Percentiles rank a stretch among this genome's conserved stretches.
phyloP scores from a whole-genome alignment of 2,888 invertebrate species.

The Bembecia ichneumoniformis region DNA sequence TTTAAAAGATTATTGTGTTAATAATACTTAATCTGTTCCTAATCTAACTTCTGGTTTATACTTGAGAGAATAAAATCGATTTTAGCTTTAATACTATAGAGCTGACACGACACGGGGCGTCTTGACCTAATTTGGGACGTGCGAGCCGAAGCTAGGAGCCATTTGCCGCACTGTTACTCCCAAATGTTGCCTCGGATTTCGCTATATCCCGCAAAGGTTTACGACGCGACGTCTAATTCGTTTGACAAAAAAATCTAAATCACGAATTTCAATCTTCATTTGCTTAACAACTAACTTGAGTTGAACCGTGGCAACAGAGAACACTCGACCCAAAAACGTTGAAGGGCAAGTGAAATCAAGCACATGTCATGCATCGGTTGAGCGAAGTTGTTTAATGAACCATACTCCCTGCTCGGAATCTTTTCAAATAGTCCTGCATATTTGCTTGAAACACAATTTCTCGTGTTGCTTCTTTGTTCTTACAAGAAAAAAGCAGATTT shows the following conservation, averaged over 20 bases:
- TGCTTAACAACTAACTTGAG: not conserved
- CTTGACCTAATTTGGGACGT: conserved; percentile 47
- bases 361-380: conserved; percentile 19
- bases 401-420: conserved; percentile 16
- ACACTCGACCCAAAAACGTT: conserved; percentile 13
- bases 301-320: too few species aligned
- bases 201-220: conserved; percentile 27
- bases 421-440: conserved; percentile 4
- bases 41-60: too few species aligned
- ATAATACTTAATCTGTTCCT: too few species aligned
- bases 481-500: not conserved
- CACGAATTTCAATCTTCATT: not conserved
- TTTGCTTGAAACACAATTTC: not conserved
- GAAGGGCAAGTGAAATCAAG: conserved; percentile 15
- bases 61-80: conserved; percentile 28
- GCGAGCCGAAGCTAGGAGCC: conserved; percentile 22
- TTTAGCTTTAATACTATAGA: conserved; percentile 29
- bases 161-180: conserved; percentile 44
- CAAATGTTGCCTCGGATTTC: conserved; percentile 32
- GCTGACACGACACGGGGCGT: conserved; percentile 27
- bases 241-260: conserved; percentile 27
- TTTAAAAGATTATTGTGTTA: not conserved
- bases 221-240: conserved; percentile 38
- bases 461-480: conserved; percentile 1
- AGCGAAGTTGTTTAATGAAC: conserved; percentile 27